Conservation (phyloP, 2,113 vertebrate genomes). For the Herpetotheres cachinnans region DNA sequence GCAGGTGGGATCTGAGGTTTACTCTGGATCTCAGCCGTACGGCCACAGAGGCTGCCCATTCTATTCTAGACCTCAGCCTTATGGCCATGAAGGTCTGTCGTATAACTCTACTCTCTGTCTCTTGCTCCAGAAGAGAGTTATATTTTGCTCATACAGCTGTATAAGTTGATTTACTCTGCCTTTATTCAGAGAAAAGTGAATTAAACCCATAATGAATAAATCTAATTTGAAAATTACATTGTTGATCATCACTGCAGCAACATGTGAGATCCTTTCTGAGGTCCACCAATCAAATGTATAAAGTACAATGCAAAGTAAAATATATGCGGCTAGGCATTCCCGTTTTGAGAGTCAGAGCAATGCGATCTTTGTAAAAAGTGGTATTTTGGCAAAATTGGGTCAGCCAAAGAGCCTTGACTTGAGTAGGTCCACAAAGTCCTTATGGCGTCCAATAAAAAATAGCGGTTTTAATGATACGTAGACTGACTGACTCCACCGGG, state of each 20-base stretch:
- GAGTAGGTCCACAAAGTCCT: neutral
- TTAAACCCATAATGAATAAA: slow-evolving; percentile 56
- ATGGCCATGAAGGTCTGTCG: neutral
- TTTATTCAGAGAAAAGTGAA: slow-evolving; percentile 58
- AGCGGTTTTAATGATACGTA: neutral
- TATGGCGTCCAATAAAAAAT: neutral
- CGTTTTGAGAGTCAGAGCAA: neutral
- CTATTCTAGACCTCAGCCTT: neutral
- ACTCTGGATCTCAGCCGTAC: neutral
- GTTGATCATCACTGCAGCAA: slow-evolving; percentile 36
- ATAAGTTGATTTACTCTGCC: slow-evolving; percentile 56
- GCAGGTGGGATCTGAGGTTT: neutral
- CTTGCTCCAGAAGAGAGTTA: slow-evolving; percentile 11
- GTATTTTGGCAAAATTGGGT: neutral
- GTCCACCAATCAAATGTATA: neutral
- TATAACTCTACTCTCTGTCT: neutral
- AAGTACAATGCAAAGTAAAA: neutral
- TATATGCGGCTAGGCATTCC: neutral
- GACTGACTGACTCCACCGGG: slow-evolving; percentile 38
- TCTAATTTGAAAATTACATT: slow-evolving; percentile 62
- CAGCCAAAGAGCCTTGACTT: neutral
- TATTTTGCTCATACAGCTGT: slow-evolving; percentile 2
- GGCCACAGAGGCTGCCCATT: neutral
- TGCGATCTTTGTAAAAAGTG: neutral
- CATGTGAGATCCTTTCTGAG: slow-evolving; percentile 30